Conservation (phyloP, 2,888 invertebrate genomes). For the Oscheius sp. region DNA sequence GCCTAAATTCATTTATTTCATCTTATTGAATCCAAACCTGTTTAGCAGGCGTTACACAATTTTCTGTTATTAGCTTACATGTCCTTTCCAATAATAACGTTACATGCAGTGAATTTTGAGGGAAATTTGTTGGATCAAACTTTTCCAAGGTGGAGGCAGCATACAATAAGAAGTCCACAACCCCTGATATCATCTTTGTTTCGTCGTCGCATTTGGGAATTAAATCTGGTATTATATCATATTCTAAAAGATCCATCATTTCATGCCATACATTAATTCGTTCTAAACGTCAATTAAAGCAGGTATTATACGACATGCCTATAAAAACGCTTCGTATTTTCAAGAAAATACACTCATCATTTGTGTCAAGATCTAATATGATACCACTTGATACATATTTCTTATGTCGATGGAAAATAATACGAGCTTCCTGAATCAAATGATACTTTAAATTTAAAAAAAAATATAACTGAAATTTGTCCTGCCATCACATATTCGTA, state of each 20-base stretch:
- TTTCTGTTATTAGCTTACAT: slow-evolving; percentile 20
- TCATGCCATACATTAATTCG: slow-evolving; percentile 37
- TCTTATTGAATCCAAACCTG: slow-evolving; percentile 14
- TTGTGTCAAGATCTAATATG: not conserved
- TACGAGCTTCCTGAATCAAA: slow-evolving; percentile 39
- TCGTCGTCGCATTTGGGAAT: not conserved
- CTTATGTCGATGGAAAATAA: slow-evolving; percentile 38
- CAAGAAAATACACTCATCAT: not conserved
- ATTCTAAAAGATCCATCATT: slow-evolving; percentile 37
- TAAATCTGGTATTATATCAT: slow-evolving; percentile 34
- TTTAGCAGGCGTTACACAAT: slow-evolving; percentile 36
- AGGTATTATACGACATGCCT: not conserved
- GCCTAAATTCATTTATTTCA: not conserved
- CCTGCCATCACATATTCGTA: not conserved
- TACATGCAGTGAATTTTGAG: slow-evolving; percentile 43
- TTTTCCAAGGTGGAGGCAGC: slow-evolving; percentile 18
- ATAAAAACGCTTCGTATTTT: too few relatives aligned
- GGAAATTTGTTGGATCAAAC: slow-evolving; percentile 36
- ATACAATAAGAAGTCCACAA: slow-evolving; percentile 15
- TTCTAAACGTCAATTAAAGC: slow-evolving; percentile 10
- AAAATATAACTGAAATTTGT: slow-evolving; percentile 17
- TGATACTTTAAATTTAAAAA: not conserved
- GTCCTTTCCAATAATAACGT: slow-evolving; percentile 40
- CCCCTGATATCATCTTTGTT: not conserved
- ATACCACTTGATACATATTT: slow-evolving; percentile 28